phyloP scores from a whole-genome alignment of 2,113 vertebrate species.

The Tragelaphus strepsiceros region DNA sequence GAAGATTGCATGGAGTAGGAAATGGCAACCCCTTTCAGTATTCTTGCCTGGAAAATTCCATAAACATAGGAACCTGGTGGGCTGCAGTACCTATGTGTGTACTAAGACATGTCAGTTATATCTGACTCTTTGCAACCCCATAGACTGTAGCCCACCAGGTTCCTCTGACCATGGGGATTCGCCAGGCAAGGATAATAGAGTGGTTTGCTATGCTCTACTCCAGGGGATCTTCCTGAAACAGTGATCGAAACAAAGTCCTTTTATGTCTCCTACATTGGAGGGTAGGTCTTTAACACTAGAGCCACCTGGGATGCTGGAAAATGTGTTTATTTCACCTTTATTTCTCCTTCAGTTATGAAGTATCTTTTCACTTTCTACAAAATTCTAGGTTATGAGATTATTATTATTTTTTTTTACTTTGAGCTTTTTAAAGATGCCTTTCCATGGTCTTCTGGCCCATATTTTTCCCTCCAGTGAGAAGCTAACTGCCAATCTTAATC shows the following conservation, averaged over 20 bases:
- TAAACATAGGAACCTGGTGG: background rate
- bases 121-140: background rate
- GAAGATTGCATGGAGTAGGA: background rate
- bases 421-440: background rate
- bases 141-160: background rate
- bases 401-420: background rate
- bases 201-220: background rate
- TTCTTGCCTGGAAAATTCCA: background rate
- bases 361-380: background rate
- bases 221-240: background rate
- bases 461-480: background rate
- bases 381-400: background rate
- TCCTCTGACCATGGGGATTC: background rate
- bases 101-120: background rate
- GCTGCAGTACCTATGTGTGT: background rate
- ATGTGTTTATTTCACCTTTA: background rate
- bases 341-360: background rate
- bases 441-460: background rate
- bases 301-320: background rate
- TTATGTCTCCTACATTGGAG: background rate
- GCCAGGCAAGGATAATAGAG: background rate
- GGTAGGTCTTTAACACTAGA: background rate
- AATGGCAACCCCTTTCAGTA: background rate
- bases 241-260: background rate
- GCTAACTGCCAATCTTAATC: background rate